phyloP scores from a whole-genome alignment of 2,888 invertebrate genomes.

The Neoascia interrupta region DNA sequence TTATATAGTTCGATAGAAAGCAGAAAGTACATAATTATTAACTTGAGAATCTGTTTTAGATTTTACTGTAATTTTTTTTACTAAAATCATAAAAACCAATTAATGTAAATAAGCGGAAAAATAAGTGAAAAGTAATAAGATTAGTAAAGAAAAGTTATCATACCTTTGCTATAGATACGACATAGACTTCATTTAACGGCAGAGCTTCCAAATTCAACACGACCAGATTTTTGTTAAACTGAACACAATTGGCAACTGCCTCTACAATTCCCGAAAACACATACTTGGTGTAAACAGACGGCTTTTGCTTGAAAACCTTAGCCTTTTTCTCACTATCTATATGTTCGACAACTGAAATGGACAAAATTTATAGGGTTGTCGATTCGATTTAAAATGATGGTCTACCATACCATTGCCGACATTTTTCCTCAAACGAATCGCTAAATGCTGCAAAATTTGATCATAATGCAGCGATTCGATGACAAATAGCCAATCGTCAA shows the following conservation, averaged over 20 bases:
- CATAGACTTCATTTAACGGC: conserved; percentile 85
- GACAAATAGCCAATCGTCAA: conserved; percentile 88
- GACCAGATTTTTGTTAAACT: conserved; percentile 83
- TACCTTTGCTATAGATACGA: conserved; percentile 83
- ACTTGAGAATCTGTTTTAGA: too few species aligned
- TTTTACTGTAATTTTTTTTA: too few species aligned
- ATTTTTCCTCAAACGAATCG: conserved; percentile 83
- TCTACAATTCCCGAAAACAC: conserved; percentile 85
- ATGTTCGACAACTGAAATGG: conserved; percentile 74
- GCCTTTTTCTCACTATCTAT: conserved; percentile 83
- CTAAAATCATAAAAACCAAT: too few species aligned
- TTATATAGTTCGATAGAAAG: too few species aligned
- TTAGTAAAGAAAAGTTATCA: too few species aligned
- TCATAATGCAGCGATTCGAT: conserved; percentile 87
- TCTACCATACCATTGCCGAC: conserved; percentile 73
- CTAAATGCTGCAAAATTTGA: conserved; percentile 85
- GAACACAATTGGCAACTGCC: conserved; percentile 83
- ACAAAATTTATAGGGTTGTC: too few species aligned
- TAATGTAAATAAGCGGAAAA: too few species aligned
- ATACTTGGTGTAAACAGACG: conserved; percentile 86
- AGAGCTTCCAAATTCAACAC: conserved; percentile 86
- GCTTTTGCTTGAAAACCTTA: conserved; percentile 83
- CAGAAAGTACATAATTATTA: too few species aligned
- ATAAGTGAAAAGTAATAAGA: too few species aligned
- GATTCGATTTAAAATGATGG: too few species aligned